A percentile compares a stretch with the other conserved stretches of the same genome.
phyloP scores from a whole-genome alignment of 1,140 invertebrate genomes.

The Protaetia brevitarsis region DNA sequence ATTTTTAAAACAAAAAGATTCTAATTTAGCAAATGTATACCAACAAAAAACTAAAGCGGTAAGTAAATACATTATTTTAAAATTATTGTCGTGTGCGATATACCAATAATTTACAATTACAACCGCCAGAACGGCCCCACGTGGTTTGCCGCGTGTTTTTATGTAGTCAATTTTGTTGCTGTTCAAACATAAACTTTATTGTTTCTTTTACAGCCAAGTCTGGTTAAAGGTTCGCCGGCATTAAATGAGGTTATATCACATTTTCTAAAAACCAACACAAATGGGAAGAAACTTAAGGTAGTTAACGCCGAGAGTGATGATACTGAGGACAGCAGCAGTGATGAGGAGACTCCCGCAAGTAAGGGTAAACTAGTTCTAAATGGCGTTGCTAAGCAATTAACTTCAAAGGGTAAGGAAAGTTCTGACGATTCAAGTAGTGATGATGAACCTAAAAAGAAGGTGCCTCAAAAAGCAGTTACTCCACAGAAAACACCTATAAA shows the following conservation, averaged over 20 bases:
- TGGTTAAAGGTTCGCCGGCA: conserved; percentile 30
- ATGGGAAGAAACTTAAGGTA: conserved; percentile 34
- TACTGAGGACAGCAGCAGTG: conserved; percentile 34
- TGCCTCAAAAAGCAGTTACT: background rate
- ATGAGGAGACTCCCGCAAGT: conserved; percentile 36
- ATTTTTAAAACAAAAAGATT: conserved; percentile 57
- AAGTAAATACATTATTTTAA: conserved; percentile 42
- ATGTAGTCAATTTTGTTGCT: conserved; percentile 20
- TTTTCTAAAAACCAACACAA: conserved; percentile 34
- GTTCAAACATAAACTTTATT: background rate
- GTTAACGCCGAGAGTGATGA: conserved; percentile 25
- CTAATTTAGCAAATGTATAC: conserved; percentile 56
- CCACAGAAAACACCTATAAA: conserved; percentile 4
- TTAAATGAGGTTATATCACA: conserved; percentile 33
- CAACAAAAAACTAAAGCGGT: conserved; percentile 61
- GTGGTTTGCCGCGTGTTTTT: conserved; percentile 19
- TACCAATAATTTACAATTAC: background rate
- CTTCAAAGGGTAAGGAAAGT: background rate
- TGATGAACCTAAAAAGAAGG: background rate
- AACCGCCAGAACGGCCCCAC: background rate
- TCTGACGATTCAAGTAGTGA: conserved; percentile 17
- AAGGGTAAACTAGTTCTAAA: conserved; percentile 25
- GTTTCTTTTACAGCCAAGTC: conserved; percentile 16
- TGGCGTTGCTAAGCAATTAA: conserved; percentile 29
- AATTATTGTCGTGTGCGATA: too few relatives aligned